These are phyloP conservation scores for Temnothorax curvispinosus DNA, from an alignment of 1,140 invertebrate species.

Conservation along the genomic window DNA sequence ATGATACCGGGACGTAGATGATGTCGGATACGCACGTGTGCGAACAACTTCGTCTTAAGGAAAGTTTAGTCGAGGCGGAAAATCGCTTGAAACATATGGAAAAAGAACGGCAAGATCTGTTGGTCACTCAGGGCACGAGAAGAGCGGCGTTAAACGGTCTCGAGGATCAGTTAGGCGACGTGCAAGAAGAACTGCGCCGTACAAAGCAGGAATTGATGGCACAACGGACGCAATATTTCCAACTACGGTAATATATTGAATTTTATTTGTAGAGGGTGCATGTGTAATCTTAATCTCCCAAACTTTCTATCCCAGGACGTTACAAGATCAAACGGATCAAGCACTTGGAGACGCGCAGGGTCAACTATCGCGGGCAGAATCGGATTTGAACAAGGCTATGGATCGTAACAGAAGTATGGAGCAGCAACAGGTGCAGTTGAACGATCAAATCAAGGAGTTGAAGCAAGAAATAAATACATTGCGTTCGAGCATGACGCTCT, in stretches of 20 bases:
- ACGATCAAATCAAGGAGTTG: conserved; percentile 86
- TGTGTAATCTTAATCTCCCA: background rate
- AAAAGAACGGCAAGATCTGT: conserved; percentile 82
- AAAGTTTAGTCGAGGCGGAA: conserved; percentile 79
- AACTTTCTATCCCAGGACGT: conserved; percentile 84
- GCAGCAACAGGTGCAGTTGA: conserved; percentile 86
- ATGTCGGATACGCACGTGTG: conserved; percentile 85
- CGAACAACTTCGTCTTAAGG: conserved; percentile 82
- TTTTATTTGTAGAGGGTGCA: background rate
- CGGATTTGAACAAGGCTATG: conserved; percentile 86
- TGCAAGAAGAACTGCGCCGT: conserved; percentile 78
- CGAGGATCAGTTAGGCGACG: conserved; percentile 80
- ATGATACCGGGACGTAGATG: conserved; percentile 79
- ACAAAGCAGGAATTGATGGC: conserved; percentile 81
- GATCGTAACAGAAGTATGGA: conserved; percentile 86
- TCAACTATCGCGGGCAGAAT: conserved; percentile 86
- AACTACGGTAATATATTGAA: conserved; percentile 77
- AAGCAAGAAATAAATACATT: conserved; percentile 87
- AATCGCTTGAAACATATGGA: conserved; percentile 80
- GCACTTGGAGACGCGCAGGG: conserved; percentile 87
- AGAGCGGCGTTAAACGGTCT: conserved; percentile 79
- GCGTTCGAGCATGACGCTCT: conserved; percentile 85
- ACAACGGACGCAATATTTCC: conserved; percentile 83
- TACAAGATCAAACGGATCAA: conserved; percentile 88
- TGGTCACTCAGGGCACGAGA: conserved; percentile 80